Evolutionary conservation across 1,140 invertebrate species (phyloP), one percentile per base, ranked within the genome.

Genomic region (Ceratina calcarata): DNA sequence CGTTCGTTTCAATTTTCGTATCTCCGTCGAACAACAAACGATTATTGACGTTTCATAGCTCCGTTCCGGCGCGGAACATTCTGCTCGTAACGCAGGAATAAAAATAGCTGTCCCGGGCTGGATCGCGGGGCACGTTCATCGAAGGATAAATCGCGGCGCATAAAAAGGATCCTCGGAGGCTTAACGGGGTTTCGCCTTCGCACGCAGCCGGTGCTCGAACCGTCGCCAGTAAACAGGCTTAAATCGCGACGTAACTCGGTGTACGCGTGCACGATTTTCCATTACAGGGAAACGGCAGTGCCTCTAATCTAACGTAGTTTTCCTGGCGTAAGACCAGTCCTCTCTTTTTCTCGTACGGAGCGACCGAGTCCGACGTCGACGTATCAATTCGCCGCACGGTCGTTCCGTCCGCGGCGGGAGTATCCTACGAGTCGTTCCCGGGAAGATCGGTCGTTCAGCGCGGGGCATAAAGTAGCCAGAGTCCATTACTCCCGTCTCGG

Each of bases 401-500:
- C 49, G 27, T 61, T 76, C 67, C 77, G 82, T 24, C 74, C 55
- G 72, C 62, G 83, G 65, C 22, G 57, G 49, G 76, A 83, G 45
- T 74, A 66, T 71, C 67, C 45, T 55, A 37, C 61, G 37, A 45
- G 57, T 81, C 83, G 82, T 84, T 77, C 57, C 64, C 60, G 27
- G 22, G 67, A 53, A 71, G 71, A 83, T 84, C 77, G 81, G 49
- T 15, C 68, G 82, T 22, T 65, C 64, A 57, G 68, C 76, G 69
- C 64, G 55, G 53, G 68, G 68, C 83, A 84, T 85, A 84, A 85
- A 84, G 68, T 70, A 84, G 66, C 83, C 72, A 12, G 20, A 75
- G 62, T 85, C 83, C 83, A 84, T 85, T 85, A 85, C 78, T 85
- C 27, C 68, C 71, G 78, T 78, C 82, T 70, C 65, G 58, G 61